phyloP scores from a whole-genome alignment of 2,797 vertebrate genomes.

The Spinus pinus region DNA sequence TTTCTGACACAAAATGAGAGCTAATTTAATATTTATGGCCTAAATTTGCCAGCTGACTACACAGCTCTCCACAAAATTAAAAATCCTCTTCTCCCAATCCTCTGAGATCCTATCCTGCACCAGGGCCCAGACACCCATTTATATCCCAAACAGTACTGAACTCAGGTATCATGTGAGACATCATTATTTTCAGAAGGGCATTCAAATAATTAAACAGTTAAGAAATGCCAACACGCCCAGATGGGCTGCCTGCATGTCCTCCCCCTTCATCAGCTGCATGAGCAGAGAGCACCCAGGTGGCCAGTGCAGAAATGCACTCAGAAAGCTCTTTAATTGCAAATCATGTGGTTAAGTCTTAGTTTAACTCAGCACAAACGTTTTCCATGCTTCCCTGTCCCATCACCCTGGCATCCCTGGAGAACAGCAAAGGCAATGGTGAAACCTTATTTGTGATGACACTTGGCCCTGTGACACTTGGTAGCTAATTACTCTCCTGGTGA shows the following conservation, averaged over 20 bases:
- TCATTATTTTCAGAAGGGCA: background rate
- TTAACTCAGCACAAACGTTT: constrained; percentile 42
- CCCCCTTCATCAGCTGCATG: background rate
- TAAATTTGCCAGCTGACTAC: constrained; percentile 55
- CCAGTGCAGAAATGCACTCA: constrained; percentile 15
- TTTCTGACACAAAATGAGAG: constrained; percentile 7
- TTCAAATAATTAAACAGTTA: background rate
- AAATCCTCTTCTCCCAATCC: constrained; percentile 14
- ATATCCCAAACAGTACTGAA: background rate
- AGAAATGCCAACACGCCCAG: background rate
- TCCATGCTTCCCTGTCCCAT: constrained; percentile 25
- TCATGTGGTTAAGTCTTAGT: constrained; percentile 35
- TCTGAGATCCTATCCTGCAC: background rate
- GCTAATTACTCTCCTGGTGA: constrained; percentile 46
- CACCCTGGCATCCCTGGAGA: constrained; percentile 5
- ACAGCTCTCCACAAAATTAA: constrained; percentile 31
- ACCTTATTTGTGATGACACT: constrained; percentile 41
- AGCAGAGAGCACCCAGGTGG: constrained; percentile 34
- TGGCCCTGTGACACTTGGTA: constrained; percentile 16
- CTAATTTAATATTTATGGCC: constrained; percentile 56
- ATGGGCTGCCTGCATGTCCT: background rate
- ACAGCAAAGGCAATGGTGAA: background rate
- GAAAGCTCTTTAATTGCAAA: constrained; percentile 42
- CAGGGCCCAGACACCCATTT: background rate
- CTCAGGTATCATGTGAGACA: background rate